A percentile compares a stretch with the other conserved stretches of the same genome.
These are phyloP conservation scores for Furnarius figulus DNA, from an alignment of 2,113 vertebrate species.

Conservation along the genomic window DNA sequence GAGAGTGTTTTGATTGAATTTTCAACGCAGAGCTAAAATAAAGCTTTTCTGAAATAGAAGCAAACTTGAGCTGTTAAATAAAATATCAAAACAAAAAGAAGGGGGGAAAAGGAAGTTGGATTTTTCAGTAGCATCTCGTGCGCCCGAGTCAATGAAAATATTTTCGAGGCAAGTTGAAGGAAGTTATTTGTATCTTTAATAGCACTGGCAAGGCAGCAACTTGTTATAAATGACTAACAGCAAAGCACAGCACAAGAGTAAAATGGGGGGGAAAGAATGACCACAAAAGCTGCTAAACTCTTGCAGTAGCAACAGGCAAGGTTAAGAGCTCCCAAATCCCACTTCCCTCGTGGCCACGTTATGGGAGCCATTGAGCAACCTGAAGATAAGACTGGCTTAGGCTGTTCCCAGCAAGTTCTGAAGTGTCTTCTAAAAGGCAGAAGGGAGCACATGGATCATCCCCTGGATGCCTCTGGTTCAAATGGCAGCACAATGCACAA, in stretches of 20 bases:
- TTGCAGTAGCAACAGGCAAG: neutral
- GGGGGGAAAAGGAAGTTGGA: neutral
- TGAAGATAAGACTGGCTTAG: neutral
- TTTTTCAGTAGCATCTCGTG: neutral
- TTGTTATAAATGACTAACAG: neutral
- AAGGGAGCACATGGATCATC: neutral
- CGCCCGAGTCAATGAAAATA: neutral
- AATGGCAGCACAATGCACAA: neutral
- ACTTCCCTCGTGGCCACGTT: neutral
- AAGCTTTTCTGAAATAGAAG: neutral
- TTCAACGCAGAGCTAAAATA: conserved; percentile 27
- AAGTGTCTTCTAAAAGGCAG: neutral
- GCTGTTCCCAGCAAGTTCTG: neutral
- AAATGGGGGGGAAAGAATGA: neutral
- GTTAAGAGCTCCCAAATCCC: neutral
- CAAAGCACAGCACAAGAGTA: neutral
- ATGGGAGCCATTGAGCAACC: neutral
- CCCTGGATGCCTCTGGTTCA: neutral
- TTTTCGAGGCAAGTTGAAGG: neutral
- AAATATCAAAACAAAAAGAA: neutral
- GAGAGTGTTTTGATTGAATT: conserved; percentile 14
- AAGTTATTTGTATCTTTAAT: neutral
- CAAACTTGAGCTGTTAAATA: conserved; percentile 10
- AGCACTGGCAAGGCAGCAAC: neutral
- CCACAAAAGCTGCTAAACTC: neutral